phyloP scores from a whole-genome alignment of 2,797 vertebrate species.

The Danio tinwini region DNA sequence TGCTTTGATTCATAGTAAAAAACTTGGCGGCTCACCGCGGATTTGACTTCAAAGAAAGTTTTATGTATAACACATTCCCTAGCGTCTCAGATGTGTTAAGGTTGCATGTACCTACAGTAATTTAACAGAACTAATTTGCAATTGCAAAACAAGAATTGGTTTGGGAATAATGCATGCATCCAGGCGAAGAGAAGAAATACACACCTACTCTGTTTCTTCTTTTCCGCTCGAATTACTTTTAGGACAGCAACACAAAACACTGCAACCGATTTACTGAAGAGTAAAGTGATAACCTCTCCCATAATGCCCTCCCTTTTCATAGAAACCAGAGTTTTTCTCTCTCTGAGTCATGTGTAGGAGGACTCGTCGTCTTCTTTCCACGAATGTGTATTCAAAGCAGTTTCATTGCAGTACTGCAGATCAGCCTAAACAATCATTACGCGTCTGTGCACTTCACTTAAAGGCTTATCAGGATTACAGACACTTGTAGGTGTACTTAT shows the following conservation, averaged over 20 bases:
- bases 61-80: slow-evolving; percentile 31
- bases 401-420: slow-evolving; percentile 18
- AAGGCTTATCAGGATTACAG: slow-evolving; percentile 15
- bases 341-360: slow-evolving; percentile 42
- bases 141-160: slow-evolving; percentile 27
- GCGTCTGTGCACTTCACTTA: background rate
- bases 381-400: slow-evolving; percentile 4
- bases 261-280: slow-evolving; percentile 8
- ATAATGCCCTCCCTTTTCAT: slow-evolving; percentile 37
- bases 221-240: slow-evolving; percentile 38
- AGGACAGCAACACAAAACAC: slow-evolving; percentile 21
- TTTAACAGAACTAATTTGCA: slow-evolving; percentile 20
- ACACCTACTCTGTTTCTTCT: slow-evolving; percentile 32
- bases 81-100: slow-evolving; percentile 36
- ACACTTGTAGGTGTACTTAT: slow-evolving; percentile 19
- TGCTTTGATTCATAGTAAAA: slow-evolving; percentile 52
- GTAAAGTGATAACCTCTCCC: slow-evolving; percentile 34
- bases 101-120: slow-evolving; percentile 40
- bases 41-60: slow-evolving; percentile 48
- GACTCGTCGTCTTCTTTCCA: background rate
- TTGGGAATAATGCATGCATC: slow-evolving; percentile 8
- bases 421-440: slow-evolving; percentile 20
- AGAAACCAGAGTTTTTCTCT: slow-evolving; percentile 39
- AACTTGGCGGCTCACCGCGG: slow-evolving; percentile 28
- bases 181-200: slow-evolving; percentile 5